phyloP scores from a whole-genome alignment of 2,888 invertebrate genomes.

The Alviniconcha strummeri region DNA sequence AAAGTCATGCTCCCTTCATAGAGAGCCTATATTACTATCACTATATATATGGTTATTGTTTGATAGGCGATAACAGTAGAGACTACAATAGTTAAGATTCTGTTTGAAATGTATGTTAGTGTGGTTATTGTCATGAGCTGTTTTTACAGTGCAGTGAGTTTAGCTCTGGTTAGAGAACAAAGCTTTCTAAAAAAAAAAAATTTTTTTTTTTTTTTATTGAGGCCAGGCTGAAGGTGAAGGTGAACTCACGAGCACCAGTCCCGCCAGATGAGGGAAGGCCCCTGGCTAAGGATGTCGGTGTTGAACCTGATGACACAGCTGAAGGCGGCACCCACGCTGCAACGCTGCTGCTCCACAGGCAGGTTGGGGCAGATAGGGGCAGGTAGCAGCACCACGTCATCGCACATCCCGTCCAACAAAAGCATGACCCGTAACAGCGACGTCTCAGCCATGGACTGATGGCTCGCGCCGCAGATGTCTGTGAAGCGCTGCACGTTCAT shows the following conservation, averaged over 20 bases:
- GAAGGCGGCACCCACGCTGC: slow-evolving; percentile 38
- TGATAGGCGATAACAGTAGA: too few species aligned
- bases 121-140: too few species aligned
- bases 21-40: too few species aligned
- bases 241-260: slow-evolving; percentile 40
- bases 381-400: slow-evolving; percentile 29
- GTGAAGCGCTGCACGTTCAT: slow-evolving; percentile 14
- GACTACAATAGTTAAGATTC: too few species aligned
- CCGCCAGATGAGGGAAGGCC: slow-evolving; percentile 31
- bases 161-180: too few species aligned
- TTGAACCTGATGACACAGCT: slow-evolving; percentile 34
- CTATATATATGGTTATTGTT: too few species aligned
- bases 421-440: not conserved
- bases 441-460: not conserved
- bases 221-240: not conserved
- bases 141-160: too few species aligned
- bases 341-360: slow-evolving; percentile 32
- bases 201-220: too few species aligned
- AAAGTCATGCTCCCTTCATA: too few species aligned
- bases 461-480: not conserved
- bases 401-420: slow-evolving; percentile 29
- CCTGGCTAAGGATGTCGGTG: slow-evolving; percentile 19
- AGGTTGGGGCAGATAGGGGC: slow-evolving; percentile 40
- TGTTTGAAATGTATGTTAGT: too few species aligned
- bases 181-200: too few species aligned